Evolutionary conservation across 2,888 invertebrate species (phyloP).

Genomic region (Calliopum simillimum): DNA sequence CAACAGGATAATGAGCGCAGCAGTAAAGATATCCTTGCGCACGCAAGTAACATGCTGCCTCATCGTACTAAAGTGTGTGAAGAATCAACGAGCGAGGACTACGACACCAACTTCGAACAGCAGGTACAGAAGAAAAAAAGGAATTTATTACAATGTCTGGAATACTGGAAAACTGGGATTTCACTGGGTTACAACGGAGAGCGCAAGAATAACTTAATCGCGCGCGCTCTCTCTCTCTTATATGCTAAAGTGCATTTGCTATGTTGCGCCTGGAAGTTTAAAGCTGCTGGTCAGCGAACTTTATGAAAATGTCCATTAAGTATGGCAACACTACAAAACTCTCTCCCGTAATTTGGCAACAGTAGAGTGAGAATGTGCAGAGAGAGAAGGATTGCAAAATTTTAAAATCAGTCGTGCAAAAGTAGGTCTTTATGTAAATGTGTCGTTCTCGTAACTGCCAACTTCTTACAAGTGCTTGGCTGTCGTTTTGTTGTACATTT

Average conservation of each 20-base stretch:
- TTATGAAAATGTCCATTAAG: no score
- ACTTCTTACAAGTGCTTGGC: background rate
- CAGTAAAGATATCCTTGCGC: conserved; percentile 3
- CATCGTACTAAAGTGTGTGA: background rate
- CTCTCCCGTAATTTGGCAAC: no score
- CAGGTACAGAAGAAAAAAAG: conserved; percentile 26
- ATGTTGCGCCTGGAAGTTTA: no score
- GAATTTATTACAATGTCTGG: conserved; percentile 9
- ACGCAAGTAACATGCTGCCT: background rate
- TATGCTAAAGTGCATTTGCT: no score
- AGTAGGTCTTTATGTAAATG: conserved; percentile 25
- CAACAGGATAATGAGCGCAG: background rate
- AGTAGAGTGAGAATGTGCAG: no score
- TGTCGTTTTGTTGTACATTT: background rate
- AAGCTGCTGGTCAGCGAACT: no score
- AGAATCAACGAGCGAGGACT: background rate
- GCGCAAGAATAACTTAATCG: background rate
- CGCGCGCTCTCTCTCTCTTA: background rate
- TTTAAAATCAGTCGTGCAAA: background rate
- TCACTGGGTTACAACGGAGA: background rate
- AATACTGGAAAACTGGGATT: conserved; percentile 26
- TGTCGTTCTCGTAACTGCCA: background rate
- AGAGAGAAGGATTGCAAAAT: no score
- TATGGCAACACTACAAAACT: no score
- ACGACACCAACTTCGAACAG: background rate